These are phyloP conservation scores for Trinorchestia longiramus DNA, from an alignment of 1,140 invertebrate genomes.

Conservation along the genomic window DNA sequence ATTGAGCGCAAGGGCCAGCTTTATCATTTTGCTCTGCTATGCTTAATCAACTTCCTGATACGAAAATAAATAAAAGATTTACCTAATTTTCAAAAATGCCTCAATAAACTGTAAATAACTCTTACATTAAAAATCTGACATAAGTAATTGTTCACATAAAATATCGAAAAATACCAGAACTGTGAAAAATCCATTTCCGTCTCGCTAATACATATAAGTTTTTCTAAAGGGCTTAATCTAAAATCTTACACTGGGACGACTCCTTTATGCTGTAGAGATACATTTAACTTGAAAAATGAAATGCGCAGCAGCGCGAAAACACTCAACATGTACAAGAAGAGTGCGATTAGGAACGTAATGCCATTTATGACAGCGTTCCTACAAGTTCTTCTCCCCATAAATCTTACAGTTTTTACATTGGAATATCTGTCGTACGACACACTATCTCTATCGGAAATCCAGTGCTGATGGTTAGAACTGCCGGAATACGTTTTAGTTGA, in stretches of 20 bases:
- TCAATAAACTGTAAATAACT: too few species aligned
- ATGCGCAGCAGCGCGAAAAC: background rate
- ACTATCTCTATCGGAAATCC: background rate
- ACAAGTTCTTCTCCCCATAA: background rate
- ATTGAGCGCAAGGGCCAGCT: too few species aligned
- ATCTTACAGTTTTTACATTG: background rate
- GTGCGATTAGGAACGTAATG: background rate
- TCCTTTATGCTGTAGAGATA: background rate
- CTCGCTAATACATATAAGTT: too few species aligned
- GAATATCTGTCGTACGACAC: background rate
- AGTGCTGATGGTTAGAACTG: background rate
- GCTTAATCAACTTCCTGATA: too few species aligned
- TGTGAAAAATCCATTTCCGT: too few species aligned
- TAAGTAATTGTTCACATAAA: too few species aligned
- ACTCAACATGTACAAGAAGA: slow-evolving; percentile 10
- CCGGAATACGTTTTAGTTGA: background rate
- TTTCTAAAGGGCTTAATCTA: too few species aligned
- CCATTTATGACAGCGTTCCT: background rate
- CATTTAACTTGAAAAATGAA: background rate
- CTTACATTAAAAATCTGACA: too few species aligned
- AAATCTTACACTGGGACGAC: background rate
- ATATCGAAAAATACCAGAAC: too few species aligned
- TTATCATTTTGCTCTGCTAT: too few species aligned
- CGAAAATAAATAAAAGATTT: too few species aligned
- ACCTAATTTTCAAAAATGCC: too few species aligned